Evolutionary conservation across 2,797 vertebrate genomes (phyloP).

Genomic region (Anabacerthia variegaticeps): DNA sequence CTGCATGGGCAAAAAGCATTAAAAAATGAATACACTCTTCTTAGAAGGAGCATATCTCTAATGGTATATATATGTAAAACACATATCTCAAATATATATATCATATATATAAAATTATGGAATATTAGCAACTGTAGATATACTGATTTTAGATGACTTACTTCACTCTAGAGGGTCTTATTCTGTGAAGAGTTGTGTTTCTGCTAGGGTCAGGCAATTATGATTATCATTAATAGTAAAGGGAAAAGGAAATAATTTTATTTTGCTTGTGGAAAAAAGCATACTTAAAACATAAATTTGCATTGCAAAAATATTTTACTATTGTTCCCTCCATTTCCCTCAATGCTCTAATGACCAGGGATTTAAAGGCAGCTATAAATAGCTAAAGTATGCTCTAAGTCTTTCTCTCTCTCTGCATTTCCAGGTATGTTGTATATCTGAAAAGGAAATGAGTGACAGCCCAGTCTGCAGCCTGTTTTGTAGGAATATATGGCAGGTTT

Average conservation of each 20-base stretch:
- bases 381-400: background rate
- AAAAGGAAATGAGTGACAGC: conserved; percentile 14
- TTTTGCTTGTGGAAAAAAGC: background rate
- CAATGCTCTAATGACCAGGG: background rate
- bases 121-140: background rate
- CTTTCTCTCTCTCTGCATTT: background rate
- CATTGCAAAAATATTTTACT: background rate
- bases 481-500: conserved; percentile 6
- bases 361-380: conserved; percentile 14
- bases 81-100: background rate
- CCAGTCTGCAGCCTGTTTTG: background rate
- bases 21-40: background rate
- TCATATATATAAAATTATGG: background rate
- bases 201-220: background rate
- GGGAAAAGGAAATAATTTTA: background rate
- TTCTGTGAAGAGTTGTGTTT: background rate
- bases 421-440: background rate
- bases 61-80: background rate
- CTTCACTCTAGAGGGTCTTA: background rate
- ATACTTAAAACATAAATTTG: background rate
- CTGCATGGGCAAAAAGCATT: background rate
- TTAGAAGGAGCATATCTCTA: background rate
- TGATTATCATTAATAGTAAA: background rate
- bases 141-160: background rate
- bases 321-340: background rate